A percentile compares a stretch with the other conserved stretches of the same genome.
phyloP scores from a whole-genome alignment of 2,113 vertebrate genomes.

The Chionomys nivalis region DNA sequence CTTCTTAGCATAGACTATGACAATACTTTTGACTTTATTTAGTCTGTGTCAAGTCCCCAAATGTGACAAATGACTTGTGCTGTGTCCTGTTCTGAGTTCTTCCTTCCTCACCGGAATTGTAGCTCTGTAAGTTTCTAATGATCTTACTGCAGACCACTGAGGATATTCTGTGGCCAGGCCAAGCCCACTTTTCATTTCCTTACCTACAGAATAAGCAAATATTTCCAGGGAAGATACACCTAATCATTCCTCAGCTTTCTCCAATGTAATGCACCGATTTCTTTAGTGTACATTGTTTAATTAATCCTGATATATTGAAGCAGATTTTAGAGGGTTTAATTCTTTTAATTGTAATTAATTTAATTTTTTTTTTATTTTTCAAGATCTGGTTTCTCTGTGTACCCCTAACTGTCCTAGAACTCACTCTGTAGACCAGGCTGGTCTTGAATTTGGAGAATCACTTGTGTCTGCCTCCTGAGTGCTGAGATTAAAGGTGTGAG shows the following conservation, averaged over 20 bases:
- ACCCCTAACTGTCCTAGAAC: background rate
- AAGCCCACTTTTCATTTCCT: background rate
- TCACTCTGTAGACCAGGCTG: background rate
- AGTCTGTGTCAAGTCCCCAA: background rate
- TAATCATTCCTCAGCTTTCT: background rate
- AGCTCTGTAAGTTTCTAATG: background rate
- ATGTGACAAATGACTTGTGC: background rate
- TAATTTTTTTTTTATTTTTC: constrained; percentile 14
- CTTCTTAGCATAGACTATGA: background rate
- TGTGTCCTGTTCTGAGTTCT: background rate
- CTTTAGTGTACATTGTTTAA: background rate
- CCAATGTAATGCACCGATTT: background rate
- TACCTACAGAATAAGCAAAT: background rate
- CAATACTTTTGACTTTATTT: background rate
- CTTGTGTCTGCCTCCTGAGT: background rate
- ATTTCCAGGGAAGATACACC: background rate
- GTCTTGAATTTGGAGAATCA: background rate
- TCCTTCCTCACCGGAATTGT: background rate
- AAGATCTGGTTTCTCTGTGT: background rate
- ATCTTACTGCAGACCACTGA: background rate
- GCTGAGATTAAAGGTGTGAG: background rate
- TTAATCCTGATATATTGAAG: background rate
- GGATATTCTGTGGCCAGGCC: background rate
- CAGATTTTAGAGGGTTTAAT: background rate
- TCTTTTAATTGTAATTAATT: background rate